Evolutionary conservation across 2,113 vertebrate genomes (phyloP).

Genomic region (Apaloderma vittatum): DNA sequence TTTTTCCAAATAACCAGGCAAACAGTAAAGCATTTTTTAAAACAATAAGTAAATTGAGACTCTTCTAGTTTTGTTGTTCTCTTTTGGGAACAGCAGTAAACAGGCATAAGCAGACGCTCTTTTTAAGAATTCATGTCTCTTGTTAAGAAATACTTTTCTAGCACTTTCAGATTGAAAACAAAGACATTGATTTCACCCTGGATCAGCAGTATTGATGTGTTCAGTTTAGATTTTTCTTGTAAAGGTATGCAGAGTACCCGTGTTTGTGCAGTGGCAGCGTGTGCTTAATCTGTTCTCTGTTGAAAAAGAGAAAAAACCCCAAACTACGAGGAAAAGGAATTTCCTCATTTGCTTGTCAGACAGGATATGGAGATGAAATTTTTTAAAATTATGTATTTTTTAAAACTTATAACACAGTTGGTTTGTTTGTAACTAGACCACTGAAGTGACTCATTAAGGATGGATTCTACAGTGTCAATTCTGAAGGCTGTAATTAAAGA

Average conservation of each 20-base stretch:
- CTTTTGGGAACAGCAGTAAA: background rate
- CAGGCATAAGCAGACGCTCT: background rate
- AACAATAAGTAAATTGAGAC: background rate
- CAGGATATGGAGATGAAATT: background rate
- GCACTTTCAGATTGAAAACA: background rate
- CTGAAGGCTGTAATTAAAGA: background rate
- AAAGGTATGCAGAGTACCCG: background rate
- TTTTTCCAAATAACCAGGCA: background rate
- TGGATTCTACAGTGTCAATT: background rate
- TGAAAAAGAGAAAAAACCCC: background rate
- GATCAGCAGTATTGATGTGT: fast-evolving
- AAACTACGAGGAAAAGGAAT: background rate
- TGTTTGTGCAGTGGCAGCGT: background rate
- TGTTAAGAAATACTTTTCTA: background rate
- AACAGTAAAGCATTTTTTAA: background rate
- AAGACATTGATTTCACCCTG: background rate
- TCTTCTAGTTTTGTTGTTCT: background rate
- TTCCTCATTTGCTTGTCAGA: background rate
- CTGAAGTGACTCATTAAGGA: background rate
- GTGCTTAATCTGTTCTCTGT: background rate
- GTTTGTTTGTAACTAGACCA: background rate
- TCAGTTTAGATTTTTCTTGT: background rate
- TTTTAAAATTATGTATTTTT: background rate
- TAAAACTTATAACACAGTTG: background rate
- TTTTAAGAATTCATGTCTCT: background rate